Conservation (phyloP, 2,797 vertebrate species). For the Sebastes reedi region DNA sequence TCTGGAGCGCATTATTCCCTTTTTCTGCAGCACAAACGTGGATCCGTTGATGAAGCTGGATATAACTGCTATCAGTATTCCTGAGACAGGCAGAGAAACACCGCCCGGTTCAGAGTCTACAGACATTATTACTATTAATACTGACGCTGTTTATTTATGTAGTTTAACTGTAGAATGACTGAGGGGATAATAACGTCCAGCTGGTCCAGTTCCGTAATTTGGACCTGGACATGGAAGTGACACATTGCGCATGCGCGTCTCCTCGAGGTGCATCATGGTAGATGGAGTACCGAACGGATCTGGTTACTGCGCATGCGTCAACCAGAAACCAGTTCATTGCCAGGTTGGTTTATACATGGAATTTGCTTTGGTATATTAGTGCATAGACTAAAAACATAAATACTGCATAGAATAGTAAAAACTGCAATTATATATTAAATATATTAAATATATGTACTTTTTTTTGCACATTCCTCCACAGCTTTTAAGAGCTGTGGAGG, state of each 20-base stretch:
- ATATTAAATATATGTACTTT: too few species aligned
- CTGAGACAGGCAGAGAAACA: slow-evolving; percentile 65
- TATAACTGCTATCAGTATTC: slow-evolving; percentile 88
- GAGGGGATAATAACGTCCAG: too few species aligned
- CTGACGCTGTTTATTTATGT: neutral
- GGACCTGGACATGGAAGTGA: neutral
- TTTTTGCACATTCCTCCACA: too few species aligned
- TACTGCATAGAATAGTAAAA: too few species aligned
- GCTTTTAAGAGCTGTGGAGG: too few species aligned
- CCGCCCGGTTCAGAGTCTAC: neutral
- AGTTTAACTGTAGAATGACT: neutral
- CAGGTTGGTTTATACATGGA: too few species aligned
- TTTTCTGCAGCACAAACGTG: slow-evolving; percentile 95
- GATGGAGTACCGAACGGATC: neutral
- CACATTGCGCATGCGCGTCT: slow-evolving; percentile 38
- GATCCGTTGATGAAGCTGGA: slow-evolving; percentile 96
- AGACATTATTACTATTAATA: slow-evolving; percentile 53
- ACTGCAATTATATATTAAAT: too few species aligned
- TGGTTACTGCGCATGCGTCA: neutral
- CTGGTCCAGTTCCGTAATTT: too few species aligned
- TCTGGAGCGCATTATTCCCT: slow-evolving; percentile 91
- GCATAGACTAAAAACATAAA: too few species aligned
- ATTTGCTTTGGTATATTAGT: too few species aligned
- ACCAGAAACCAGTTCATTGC: too few species aligned
- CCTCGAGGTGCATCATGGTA: neutral